Evolutionary conservation across 2,797 vertebrate species (phyloP).

Genomic region (Buceros bicornis): DNA sequence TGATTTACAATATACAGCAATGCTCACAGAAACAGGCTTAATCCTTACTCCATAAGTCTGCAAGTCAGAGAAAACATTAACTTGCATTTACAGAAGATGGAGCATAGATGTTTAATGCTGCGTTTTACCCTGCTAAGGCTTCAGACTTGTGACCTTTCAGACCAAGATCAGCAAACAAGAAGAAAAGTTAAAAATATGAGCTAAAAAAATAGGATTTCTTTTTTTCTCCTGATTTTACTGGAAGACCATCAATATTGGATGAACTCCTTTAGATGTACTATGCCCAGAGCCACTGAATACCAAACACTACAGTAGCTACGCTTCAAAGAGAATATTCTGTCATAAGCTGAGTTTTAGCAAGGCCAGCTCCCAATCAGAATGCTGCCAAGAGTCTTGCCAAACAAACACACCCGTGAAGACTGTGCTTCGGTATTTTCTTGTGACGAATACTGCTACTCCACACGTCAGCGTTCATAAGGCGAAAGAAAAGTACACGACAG

Average conservation of each 20-base stretch:
- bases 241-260: slow-evolving; percentile 73
- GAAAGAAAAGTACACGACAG: not conserved
- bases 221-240: not conserved
- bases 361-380: not conserved
- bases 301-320: slow-evolving; percentile 32
- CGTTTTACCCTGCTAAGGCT: not conserved
- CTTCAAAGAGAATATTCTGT: slow-evolving; percentile 77
- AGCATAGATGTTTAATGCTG: not conserved
- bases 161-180: not conserved
- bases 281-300: slow-evolving; percentile 44
- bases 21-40: not conserved
- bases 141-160: slow-evolving; percentile 10
- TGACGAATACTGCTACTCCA: not conserved
- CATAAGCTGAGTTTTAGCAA: slow-evolving; percentile 48
- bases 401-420: not conserved
- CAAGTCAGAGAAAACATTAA: not conserved
- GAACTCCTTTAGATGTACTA: slow-evolving; percentile 52
- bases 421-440: not conserved
- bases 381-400: not conserved
- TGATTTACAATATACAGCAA: not conserved
- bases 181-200: not conserved
- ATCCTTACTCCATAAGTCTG: not conserved
- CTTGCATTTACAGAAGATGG: not conserved
- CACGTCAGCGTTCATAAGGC: not conserved
- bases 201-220: not conserved